These are phyloP conservation scores for Scaptomyza reducta DNA, from an alignment of 2,888 invertebrate species.

Conservation along the genomic window DNA sequence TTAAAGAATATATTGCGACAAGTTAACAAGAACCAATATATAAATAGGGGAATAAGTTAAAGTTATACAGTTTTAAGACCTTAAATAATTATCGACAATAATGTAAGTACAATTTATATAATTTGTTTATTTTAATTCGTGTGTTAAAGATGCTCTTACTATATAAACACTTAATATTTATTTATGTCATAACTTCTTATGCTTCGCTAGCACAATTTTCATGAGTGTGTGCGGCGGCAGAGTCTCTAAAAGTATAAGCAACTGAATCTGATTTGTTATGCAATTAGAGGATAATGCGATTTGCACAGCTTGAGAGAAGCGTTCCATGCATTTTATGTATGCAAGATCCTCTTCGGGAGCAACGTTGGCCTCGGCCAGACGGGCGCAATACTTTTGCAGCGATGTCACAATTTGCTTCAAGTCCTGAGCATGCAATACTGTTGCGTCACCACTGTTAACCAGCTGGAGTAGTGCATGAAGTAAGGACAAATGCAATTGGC, in stretches of 20 bases:
- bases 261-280: slow-evolving; percentile 90
- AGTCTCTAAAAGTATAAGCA: slow-evolving; percentile 87
- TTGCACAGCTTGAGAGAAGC: slow-evolving; percentile 93
- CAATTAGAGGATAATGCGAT: slow-evolving; percentile 91
- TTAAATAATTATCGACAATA: too few relatives aligned
- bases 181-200: slow-evolving; percentile 83
- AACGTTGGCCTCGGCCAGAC: slow-evolving; percentile 83
- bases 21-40: too few relatives aligned
- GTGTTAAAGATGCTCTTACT: not conserved
- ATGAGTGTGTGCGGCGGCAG: slow-evolving; percentile 88
- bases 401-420: slow-evolving; percentile 85
- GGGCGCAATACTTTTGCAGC: slow-evolving; percentile 84
- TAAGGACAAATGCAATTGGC: slow-evolving; percentile 88
- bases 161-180: not conserved
- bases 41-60: too few relatives aligned
- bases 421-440: slow-evolving; percentile 88
- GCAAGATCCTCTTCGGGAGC: slow-evolving; percentile 83
- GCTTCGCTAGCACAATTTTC: slow-evolving; percentile 87
- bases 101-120: not conserved
- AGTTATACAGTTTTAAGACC: too few relatives aligned
- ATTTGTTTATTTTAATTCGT: slow-evolving; percentile 6
- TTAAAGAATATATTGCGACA: too few relatives aligned
- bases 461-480: slow-evolving; percentile 87
- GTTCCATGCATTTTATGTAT: slow-evolving; percentile 88
- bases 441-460: slow-evolving; percentile 84